These are phyloP conservation scores for Thamnaconus septentrionalis DNA, from an alignment of 2,113 vertebrate species.

Conservation along the genomic window DNA sequence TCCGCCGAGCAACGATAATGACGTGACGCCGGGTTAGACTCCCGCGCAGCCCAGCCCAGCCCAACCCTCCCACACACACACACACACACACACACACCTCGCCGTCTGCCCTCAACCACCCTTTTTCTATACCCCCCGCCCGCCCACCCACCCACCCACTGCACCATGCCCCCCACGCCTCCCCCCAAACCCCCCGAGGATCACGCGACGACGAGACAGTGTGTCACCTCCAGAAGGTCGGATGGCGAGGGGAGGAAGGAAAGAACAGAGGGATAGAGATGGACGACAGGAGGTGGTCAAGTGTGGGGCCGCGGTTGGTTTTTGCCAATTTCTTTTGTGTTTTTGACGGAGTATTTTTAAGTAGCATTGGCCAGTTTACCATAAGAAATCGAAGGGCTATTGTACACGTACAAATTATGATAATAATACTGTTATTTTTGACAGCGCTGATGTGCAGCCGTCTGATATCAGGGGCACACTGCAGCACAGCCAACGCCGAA, in stretches of 20 bases:
- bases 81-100: conserved; percentile 3
- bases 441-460: no score
- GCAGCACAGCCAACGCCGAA: conserved; percentile 26
- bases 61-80: background rate
- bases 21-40: conserved; percentile 72
- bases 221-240: conserved; percentile 67
- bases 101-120: conserved; percentile 54
- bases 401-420: no score
- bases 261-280: conserved; percentile 28
- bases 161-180: conserved; percentile 5
- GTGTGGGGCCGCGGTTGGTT: conserved; percentile 7
- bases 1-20: conserved; percentile 72
- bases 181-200: conserved; percentile 32
- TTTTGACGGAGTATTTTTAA: no score
- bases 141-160: conserved; percentile 33
- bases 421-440: no score
- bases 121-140: conserved; percentile 3
- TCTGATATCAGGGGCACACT: no score
- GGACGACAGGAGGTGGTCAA: conserved; percentile 56
- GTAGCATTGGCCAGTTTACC: no score
- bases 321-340: no score
- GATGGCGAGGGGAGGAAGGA: conserved; percentile 12
- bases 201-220: conserved; percentile 59
- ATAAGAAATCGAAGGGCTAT: no score
- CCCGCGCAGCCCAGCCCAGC: conserved; percentile 40